Evolutionary conservation across 2,113 vertebrate species (phyloP).

Genomic region (Etheostoma cragini): DNA sequence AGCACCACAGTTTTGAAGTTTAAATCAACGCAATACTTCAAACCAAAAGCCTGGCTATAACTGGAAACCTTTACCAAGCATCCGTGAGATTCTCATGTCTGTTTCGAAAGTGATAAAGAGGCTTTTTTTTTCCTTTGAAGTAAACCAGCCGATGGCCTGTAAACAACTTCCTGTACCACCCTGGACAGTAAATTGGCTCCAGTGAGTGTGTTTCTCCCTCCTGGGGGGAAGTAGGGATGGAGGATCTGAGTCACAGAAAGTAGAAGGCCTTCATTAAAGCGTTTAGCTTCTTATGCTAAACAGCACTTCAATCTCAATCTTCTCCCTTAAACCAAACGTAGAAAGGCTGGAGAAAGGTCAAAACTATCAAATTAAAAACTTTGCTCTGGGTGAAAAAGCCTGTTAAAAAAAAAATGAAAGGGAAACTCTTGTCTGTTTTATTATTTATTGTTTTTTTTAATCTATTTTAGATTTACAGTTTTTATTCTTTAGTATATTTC

Average conservation of each 20-base stretch:
- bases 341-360: neutral
- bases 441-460: neutral
- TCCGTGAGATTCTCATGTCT: constrained; percentile 2
- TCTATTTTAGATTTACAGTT: neutral
- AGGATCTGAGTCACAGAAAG: constrained; percentile 59
- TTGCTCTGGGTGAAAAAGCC: neutral
- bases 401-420: neutral
- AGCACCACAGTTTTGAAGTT: neutral
- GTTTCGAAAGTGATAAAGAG: constrained; percentile 32
- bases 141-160: constrained; percentile 27
- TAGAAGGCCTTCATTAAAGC: constrained; percentile 19
- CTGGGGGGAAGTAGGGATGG: constrained; percentile 14
- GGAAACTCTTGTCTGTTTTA: neutral
- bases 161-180: constrained; percentile 67
- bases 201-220: constrained; percentile 25
- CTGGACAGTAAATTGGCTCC: constrained; percentile 47
- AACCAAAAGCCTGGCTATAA: constrained; percentile 6
- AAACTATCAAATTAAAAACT: neutral
- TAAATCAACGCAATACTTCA: neutral
- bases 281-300: constrained; percentile 20
- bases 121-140: constrained; percentile 46
- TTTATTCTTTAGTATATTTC: neutral
- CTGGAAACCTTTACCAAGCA: neutral
- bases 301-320: constrained; percentile 20
- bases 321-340: constrained; percentile 9